These are phyloP conservation scores for Drosophila paulistorum DNA, from an alignment of 1,140 invertebrate species.

Conservation along the genomic window DNA sequence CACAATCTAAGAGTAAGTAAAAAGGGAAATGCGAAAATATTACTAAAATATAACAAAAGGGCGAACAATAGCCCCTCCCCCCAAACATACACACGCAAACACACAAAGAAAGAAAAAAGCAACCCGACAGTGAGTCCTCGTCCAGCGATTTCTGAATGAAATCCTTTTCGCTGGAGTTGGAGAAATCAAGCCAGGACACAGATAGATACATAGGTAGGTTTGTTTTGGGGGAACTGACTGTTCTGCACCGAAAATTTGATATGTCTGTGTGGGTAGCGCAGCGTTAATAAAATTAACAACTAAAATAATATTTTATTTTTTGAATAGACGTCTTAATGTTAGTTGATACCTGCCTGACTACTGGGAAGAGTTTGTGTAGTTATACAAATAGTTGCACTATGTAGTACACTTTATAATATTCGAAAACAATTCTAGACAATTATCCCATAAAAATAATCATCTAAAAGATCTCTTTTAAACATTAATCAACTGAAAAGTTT, in stretches of 20 bases:
- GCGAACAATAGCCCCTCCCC: neutral
- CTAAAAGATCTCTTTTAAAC: too few relatives aligned
- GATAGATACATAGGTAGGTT: too few relatives aligned
- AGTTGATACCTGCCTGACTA: neutral
- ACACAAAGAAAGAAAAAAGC: neutral
- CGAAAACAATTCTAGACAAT: too few relatives aligned
- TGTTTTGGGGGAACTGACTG: neutral
- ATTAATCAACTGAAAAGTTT: too few relatives aligned
- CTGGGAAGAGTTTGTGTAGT: neutral
- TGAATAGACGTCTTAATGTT: neutral
- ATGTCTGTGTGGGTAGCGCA: constrained; percentile 50
- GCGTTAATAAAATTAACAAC: constrained; percentile 40
- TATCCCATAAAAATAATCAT: too few relatives aligned
- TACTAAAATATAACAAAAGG: constrained; percentile 6
- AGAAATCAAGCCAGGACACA: too few relatives aligned
- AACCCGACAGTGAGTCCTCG: constrained; percentile 37
- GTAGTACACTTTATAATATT: too few relatives aligned
- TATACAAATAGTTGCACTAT: too few relatives aligned
- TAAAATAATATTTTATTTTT: constrained; percentile 45
- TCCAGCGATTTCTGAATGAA: constrained; percentile 31
- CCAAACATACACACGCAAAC: neutral
- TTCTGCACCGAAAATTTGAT: constrained; percentile 30
- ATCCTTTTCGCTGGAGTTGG: constrained; percentile 40
- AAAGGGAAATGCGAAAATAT: constrained; percentile 19
- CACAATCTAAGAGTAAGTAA: constrained; percentile 6